A percentile compares a stretch with the other conserved stretches of the same genome.
Conservation (phyloP, 2,113 vertebrate species). For the Alces alces region DNA sequence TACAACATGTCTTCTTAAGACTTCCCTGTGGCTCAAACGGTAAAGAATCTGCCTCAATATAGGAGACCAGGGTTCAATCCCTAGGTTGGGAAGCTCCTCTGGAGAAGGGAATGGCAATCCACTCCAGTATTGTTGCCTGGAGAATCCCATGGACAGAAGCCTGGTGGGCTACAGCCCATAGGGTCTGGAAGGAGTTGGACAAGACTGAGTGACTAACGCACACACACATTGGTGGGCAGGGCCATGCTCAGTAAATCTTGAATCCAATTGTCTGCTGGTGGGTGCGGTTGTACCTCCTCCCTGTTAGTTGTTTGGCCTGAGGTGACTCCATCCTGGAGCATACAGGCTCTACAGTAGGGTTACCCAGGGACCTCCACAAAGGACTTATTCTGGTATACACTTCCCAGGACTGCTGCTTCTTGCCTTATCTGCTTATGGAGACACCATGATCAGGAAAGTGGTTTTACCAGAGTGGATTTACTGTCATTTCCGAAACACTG, state of each 20-base stretch:
- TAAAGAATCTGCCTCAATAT: neutral
- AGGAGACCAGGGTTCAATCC: neutral
- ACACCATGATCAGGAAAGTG: neutral
- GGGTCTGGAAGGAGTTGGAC: neutral
- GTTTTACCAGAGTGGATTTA: neutral
- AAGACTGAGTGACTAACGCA: neutral
- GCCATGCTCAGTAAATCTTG: neutral
- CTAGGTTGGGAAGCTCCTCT: neutral
- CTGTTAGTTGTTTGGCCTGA: neutral
- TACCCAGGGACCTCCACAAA: neutral
- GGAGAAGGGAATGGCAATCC: neutral
- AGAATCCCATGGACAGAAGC: neutral
- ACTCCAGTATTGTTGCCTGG: neutral
- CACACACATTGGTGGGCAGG: neutral
- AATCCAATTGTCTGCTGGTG: neutral
- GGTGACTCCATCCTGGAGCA: neutral
- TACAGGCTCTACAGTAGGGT: neutral
- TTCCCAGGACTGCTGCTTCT: neutral
- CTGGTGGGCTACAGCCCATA: neutral
- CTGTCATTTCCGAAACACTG: neutral
- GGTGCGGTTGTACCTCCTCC: neutral
- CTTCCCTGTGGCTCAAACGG: neutral
- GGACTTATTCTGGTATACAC: neutral
- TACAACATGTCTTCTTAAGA: neutral
- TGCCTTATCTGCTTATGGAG: neutral